Evolutionary conservation across 2,888 invertebrate genomes (phyloP).

Genomic region (Andrena hattorfiana): DNA sequence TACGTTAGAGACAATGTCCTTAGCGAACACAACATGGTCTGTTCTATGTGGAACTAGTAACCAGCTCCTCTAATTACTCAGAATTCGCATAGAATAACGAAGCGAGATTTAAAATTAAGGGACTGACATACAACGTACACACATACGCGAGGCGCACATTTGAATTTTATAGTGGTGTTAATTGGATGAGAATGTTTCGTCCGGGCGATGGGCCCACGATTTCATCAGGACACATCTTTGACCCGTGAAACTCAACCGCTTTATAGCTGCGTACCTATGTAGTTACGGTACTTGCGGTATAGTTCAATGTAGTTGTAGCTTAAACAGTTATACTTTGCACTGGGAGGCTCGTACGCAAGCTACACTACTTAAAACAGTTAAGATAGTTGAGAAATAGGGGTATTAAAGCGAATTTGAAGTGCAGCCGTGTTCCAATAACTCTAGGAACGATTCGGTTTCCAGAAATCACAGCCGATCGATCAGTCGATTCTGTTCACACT

Average conservation of each 20-base stretch:
- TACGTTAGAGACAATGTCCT: too few relatives aligned
- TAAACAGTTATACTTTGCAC: constrained; percentile 56
- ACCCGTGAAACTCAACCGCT: constrained; percentile 35
- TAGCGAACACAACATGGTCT: too few relatives aligned
- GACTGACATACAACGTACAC: too few relatives aligned
- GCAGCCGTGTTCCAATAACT: neutral
- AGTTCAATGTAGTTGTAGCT: constrained; percentile 52
- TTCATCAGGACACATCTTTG: constrained; percentile 26
- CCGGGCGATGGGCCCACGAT: neutral
- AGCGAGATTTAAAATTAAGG: too few relatives aligned
- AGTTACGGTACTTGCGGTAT: constrained; percentile 51
- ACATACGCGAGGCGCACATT: neutral
- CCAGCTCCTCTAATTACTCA: too few relatives aligned
- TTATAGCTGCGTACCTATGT: constrained; percentile 27
- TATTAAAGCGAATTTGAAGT: neutral
- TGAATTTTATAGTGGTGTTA: neutral
- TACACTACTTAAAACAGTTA: neutral
- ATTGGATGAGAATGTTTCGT: neutral
- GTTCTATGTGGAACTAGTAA: too few relatives aligned
- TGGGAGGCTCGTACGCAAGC: neutral
- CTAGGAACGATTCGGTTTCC: too few relatives aligned
- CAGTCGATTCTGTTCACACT: too few relatives aligned
- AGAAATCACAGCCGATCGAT: too few relatives aligned
- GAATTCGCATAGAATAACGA: too few relatives aligned
- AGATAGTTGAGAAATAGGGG: neutral